Evolutionary conservation across 2,888 invertebrate genomes (phyloP), one percentile per base, ranked within the genome.

Genomic region (Lasioglossum zephyrum): DNA sequence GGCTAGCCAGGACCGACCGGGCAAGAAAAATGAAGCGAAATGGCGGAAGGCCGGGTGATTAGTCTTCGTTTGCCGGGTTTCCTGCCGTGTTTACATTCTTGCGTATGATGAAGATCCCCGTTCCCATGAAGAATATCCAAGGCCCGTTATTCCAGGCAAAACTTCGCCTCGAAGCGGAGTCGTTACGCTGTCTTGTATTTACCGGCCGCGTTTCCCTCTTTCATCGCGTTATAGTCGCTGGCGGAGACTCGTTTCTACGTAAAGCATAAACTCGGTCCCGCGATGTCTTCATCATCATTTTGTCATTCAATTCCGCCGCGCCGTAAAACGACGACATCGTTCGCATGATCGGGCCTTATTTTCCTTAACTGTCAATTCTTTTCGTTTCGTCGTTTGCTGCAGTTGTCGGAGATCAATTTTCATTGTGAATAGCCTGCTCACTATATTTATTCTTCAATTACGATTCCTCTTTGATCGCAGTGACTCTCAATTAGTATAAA

Each of bases 151-250:
- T 80, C 76, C 81, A 66, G 72, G 79, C 79, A 41, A 73, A 86
- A 88, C 85, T 90, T 90, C 73, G 84, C 85, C 89, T 90, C 73
- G 84, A 84, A 72, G 77, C 77, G 73, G 87, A 85, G 88, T 85
- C 84, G 85, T 89, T 88, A 84, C 81, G 73, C 74, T 69, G 78
- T 57, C 82, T 81, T 60, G 72, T 79, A 81, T 73, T 78, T 77
- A 73, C 79, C 22, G 44, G 8, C 66, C 63, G 66, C 73, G 73
- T 82, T 77, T 79, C 84, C 82, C 69, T 82, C 60, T 44, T 53
- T 53, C 13, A 36, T 53, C 47, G 44, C 22, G 63, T 31, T 72
- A 22, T 39, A 47, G 11, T 44, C 57, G 26, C 1, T 16, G 73
- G 57, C 57, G 4, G 18, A 49, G 18, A 22, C 73, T 81, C 87